Evolutionary conservation across 1,140 invertebrate genomes (phyloP).

Genomic region (Tyrophagus putrescentiae): DNA sequence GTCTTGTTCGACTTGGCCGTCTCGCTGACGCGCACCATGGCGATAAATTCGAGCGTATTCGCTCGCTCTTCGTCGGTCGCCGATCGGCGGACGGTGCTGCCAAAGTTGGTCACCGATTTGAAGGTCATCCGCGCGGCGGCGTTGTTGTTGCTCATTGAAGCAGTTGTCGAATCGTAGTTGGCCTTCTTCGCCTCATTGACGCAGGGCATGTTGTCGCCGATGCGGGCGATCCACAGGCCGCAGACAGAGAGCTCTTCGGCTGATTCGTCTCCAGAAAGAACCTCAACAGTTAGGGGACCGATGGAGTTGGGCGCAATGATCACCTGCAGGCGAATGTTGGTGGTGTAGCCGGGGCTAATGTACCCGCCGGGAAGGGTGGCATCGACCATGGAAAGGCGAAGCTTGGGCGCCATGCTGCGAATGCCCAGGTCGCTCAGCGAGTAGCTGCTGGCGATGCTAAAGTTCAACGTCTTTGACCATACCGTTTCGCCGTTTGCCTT

Average conservation of each 20-base stretch:
- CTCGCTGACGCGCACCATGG: constrained; percentile 11
- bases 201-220: constrained; percentile 27
- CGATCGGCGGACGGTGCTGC: neutral
- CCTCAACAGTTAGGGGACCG: constrained; percentile 13
- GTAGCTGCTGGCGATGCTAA: neutral
- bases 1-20: constrained; percentile 11
- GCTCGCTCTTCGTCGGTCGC: neutral
- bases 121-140: constrained; percentile 23
- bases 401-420: neutral
- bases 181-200: constrained; percentile 22
- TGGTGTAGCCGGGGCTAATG: constrained; percentile 22
- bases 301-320: constrained; percentile 23
- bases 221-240: constrained; percentile 24
- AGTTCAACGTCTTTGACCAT: constrained; percentile 1
- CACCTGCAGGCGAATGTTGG: constrained; percentile 20
- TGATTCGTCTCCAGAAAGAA: constrained; percentile 17
- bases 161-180: constrained; percentile 22
- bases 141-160: constrained; percentile 24
- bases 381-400: neutral
- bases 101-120: constrained; percentile 25
- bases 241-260: constrained; percentile 25
- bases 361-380: neutral
- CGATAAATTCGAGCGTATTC: constrained; percentile 16
- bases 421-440: neutral
- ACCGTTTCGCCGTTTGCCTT: neutral